Evolutionary conservation across 92 coral and sea anemone genomes (phyloP).

Genomic region (Siderastrea radians): DNA sequence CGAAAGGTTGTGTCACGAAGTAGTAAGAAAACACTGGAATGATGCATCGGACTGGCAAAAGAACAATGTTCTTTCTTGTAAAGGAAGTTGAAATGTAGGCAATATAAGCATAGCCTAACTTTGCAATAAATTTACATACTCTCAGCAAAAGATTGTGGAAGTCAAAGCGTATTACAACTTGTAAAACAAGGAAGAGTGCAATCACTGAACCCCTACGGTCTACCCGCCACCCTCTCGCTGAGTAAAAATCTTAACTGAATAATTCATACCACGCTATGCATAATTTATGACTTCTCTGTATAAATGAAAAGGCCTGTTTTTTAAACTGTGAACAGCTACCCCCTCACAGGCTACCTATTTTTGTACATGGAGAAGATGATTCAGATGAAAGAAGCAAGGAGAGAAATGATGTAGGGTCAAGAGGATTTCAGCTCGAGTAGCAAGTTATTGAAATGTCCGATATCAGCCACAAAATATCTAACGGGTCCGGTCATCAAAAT

Average conservation of each 20-base stretch:
- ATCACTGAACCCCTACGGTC: background rate
- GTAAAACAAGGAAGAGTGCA: background rate
- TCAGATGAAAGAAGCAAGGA: too few relatives aligned
- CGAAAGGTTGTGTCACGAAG: background rate
- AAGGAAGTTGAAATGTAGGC: slow-evolving; percentile 5
- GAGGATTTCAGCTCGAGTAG: too few relatives aligned
- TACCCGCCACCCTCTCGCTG: background rate
- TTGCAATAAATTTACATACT: background rate
- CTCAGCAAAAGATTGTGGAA: background rate
- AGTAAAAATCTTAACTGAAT: background rate
- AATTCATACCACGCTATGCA: slow-evolving; percentile 11
- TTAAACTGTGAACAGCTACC: too few relatives aligned
- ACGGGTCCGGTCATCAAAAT: too few relatives aligned
- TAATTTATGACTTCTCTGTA: slow-evolving; percentile 3
- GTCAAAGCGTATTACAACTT: background rate
- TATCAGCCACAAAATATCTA: too few relatives aligned
- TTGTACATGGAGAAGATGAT: too few relatives aligned
- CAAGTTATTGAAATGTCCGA: too few relatives aligned
- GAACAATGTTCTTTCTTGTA: background rate
- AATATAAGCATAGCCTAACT: background rate
- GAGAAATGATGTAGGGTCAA: too few relatives aligned
- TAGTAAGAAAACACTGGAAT: background rate
- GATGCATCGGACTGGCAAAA: slow-evolving; percentile 31
- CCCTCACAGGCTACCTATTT: too few relatives aligned
- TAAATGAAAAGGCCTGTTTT: too few relatives aligned